Base-by-base conservation (phyloP, 2,113 vertebrate species). In the Pseudolaguvia tuberculata region DNA sequence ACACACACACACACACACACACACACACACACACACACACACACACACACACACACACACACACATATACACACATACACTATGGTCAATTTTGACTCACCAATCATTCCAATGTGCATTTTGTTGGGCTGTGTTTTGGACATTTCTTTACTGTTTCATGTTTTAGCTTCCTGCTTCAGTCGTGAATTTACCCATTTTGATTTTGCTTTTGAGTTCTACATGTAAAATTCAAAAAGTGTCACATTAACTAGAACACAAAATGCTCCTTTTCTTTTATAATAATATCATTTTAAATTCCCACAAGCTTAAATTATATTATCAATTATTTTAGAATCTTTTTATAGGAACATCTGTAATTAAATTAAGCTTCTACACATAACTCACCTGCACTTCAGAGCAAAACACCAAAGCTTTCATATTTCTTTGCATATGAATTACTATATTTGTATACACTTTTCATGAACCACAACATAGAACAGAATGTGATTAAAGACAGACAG, bases 371-470 rank as follows among this genome's bases (percentile, higher is more conserved):
- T 17, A 52, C 72, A 68, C 1, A 53, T 52, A 42, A 67, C 9
- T 4, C 61, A 18, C 55, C 52, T 42, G 71, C 66, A 78, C n/a
- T 18, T 65, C 50, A 12, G 6, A 21, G 20, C n/a, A 71, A 35
- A 5, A 51, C n/a, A 77, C 31, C 53, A 25, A 76, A 57, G 47
- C 48, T 72, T 68, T 75, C n/a, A 27, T 17, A 18, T 21, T n/a
- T 23, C 18, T 70, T 73, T 70, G 57, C 75, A 68, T 51, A 29
- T 70, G 27, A 63, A 61, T 53, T 47, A 78, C 15, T 12, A 72
- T 45, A 15, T 11, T 10, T 25, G 4, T 17, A 51, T 42, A 8
- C 21, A 25, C n/a, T 23, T 15, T 5, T 13, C 51, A 42, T 65
- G 10, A 52, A 23, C 15, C 12, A 21, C 29, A 55, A 21, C 27